phyloP scores from a whole-genome alignment of 2,888 invertebrate genomes.

The Punctoribates punctum region DNA sequence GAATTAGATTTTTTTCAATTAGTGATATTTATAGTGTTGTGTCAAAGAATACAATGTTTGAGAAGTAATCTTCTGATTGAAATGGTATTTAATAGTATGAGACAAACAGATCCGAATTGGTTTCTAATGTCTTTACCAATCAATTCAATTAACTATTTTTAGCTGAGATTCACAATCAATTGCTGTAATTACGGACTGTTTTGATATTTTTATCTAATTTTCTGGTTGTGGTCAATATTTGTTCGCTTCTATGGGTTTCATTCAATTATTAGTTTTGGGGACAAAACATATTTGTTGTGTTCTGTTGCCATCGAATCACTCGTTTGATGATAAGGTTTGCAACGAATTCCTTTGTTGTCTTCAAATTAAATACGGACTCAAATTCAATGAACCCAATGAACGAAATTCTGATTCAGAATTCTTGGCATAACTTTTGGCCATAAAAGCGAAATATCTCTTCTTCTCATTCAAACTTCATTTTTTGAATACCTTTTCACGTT shows the following conservation, averaged over 20 bases:
- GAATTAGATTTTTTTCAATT: too few species aligned
- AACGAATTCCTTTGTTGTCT: background rate
- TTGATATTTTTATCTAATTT: constrained; percentile 9
- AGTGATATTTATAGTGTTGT: too few species aligned
- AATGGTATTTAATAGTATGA: background rate
- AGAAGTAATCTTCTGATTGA: background rate
- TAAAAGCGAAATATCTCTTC: background rate
- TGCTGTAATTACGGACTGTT: background rate
- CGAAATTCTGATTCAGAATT: background rate
- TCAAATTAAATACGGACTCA: background rate
- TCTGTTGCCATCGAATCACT: constrained; percentile 2
- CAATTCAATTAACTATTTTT: background rate
- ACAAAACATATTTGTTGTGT: constrained; percentile 6
- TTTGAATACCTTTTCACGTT: background rate
- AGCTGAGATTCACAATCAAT: background rate
- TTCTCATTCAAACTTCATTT: background rate
- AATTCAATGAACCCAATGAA: background rate
- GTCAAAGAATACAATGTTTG: background rate
- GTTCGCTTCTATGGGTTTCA: background rate
- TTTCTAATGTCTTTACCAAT: background rate
- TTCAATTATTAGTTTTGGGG: background rate
- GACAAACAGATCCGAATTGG: background rate
- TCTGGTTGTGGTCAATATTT: background rate
- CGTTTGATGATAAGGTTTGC: background rate
- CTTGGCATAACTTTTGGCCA: background rate